Conservation (phyloP, 2,797 vertebrate species). For the Arremon brunneinucha region DNA sequence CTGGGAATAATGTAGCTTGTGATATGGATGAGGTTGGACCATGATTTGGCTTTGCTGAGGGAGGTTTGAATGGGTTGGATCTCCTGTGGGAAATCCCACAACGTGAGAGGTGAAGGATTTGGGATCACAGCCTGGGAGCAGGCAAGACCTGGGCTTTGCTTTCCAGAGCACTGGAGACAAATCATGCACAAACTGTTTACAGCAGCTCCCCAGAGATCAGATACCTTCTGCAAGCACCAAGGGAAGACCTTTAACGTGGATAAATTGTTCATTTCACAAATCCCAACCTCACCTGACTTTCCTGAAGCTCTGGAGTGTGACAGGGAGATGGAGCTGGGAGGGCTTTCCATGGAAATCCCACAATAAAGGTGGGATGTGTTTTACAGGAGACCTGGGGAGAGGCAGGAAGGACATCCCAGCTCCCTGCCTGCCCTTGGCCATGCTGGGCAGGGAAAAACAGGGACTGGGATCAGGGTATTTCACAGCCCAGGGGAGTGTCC, state of each 20-base stretch:
- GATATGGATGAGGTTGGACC: neutral
- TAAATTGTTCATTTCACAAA: neutral
- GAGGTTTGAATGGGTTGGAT: neutral
- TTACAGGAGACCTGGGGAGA: neutral
- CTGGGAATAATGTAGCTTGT: rapidly evolving
- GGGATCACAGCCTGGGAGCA: neutral
- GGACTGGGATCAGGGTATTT: neutral
- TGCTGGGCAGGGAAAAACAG: neutral
- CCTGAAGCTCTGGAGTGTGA: neutral
- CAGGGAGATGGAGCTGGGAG: neutral
- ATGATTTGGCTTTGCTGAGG: neutral
- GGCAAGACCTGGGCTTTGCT: neutral
- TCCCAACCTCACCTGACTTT: neutral
- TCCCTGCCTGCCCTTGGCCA: neutral
- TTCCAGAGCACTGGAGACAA: neutral
- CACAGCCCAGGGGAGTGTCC: neutral
- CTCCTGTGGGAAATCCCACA: neutral
- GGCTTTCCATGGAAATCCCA: neutral
- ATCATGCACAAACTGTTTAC: neutral
- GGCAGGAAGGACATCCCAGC: neutral
- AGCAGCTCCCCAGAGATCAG: neutral
- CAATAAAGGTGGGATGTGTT: neutral
- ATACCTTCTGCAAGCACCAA: neutral
- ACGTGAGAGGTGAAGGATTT: rapidly evolving
- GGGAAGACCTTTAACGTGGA: neutral